These are phyloP conservation scores for Schrankia costaestrigalis DNA, from an alignment of 2,888 invertebrate genomes.

Conservation along the genomic window DNA sequence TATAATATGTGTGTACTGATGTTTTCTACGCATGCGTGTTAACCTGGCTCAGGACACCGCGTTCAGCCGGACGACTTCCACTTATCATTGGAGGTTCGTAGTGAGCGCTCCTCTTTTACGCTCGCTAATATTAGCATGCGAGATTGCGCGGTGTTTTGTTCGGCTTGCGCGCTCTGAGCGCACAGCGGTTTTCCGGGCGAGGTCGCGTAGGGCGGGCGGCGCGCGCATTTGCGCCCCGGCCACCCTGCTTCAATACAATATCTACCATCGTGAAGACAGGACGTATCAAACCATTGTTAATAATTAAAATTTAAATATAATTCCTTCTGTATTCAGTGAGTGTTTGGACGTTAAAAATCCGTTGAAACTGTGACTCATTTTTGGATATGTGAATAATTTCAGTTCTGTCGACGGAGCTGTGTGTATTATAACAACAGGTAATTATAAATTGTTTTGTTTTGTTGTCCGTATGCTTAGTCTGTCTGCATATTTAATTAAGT, in stretches of 20 bases:
- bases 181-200: constrained; percentile 47
- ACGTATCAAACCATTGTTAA: constrained; percentile 37
- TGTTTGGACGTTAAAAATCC: constrained; percentile 8
- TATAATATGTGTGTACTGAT: constrained; percentile 47
- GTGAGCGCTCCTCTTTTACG: constrained; percentile 43
- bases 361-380: constrained; percentile 11
- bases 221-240: constrained; percentile 53
- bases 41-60: constrained; percentile 19
- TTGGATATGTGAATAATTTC: constrained; percentile 36
- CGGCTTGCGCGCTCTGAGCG: constrained; percentile 25
- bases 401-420: constrained; percentile 18
- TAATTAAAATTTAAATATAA: too few relatives aligned
- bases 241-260: constrained; percentile 45
- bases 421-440: constrained; percentile 37
- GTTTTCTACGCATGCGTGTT: constrained; percentile 54
- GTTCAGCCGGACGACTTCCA: constrained; percentile 32
- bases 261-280: constrained; percentile 34
- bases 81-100: constrained; percentile 47
- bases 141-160: constrained; percentile 35
- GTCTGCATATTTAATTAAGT: too few relatives aligned
- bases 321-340: constrained; percentile 15
- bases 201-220: constrained; percentile 71
- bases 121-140: constrained; percentile 56
- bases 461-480: too few relatives aligned
- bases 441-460: constrained; percentile 30